phyloP scores from a whole-genome alignment of 2,888 invertebrate species.

The Lasioglossum vierecki region DNA sequence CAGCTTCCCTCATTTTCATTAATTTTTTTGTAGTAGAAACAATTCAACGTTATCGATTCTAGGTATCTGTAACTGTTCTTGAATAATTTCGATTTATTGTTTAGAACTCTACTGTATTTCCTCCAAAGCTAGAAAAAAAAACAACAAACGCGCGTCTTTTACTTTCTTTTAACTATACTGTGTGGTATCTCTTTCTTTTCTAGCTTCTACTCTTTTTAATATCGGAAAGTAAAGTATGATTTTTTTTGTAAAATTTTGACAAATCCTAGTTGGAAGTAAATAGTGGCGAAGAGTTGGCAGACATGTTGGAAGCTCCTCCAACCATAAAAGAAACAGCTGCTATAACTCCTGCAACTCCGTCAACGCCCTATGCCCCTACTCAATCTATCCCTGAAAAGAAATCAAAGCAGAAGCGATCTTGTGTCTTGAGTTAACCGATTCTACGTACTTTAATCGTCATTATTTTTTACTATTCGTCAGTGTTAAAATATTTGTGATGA shows the following conservation, averaged over 20 bases:
- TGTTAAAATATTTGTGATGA: slow-evolving; percentile 57
- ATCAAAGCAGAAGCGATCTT: slow-evolving; percentile 81
- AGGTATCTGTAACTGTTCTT: slow-evolving; percentile 6
- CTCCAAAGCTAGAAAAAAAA: neutral
- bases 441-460: slow-evolving; percentile 51
- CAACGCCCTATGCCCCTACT: slow-evolving; percentile 79
- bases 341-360: slow-evolving; percentile 81
- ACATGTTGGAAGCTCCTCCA: slow-evolving; percentile 83
- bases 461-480: slow-evolving; percentile 59
- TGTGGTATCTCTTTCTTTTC: slow-evolving; percentile 21
- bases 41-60: slow-evolving; percentile 17
- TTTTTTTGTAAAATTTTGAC: slow-evolving; percentile 52
- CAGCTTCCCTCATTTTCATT: slow-evolving; percentile 30
- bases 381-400: slow-evolving; percentile 80
- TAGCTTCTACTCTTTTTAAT: slow-evolving; percentile 18
- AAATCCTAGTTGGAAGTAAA: slow-evolving; percentile 82
- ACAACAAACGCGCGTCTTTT: neutral
- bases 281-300: slow-evolving; percentile 82
- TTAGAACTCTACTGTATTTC: neutral
- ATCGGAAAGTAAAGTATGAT: slow-evolving; percentile 49
- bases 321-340: slow-evolving; percentile 79
- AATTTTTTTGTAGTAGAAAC: slow-evolving; percentile 21
- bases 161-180: neutral
- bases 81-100: neutral
- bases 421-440: slow-evolving; percentile 81